Base-by-base conservation (phyloP, 2,113 vertebrate genomes). In the Salvelinus fontinalis region DNA sequence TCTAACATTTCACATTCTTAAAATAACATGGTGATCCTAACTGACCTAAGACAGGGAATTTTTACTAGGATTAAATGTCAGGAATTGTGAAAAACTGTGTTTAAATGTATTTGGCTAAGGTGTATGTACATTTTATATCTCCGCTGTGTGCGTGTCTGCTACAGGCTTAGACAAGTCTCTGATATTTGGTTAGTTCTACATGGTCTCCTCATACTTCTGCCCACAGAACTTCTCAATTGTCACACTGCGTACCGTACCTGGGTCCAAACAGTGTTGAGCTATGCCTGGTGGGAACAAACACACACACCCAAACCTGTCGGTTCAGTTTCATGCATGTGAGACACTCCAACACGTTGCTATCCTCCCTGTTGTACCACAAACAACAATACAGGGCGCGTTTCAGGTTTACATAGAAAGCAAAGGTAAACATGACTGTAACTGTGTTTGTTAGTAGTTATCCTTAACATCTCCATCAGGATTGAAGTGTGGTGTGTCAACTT, bases 401-500 rank as follows among this genome's bases (percentile, higher is more conserved):
- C 13, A 60, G 57, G 31, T 34, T 34, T 34, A 34, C 14, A 60
- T 60, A n/a, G 14, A 13, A 12, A 51, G 31, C 31, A 51, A 51
- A 54, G 16, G 51, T 54, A 12, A 59, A 59, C 54, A 3, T 18
- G 9, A 60, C 31, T 34, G 31, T 34, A 6, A 6, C 31, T 34
- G 51, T 14, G 73, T 67, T 29, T 13, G 71, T 16, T 9, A 20
- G 6, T 22, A 0, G 1, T 76, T 79, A 2, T 90, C 93, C 94
- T 89, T 88, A 96, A 97, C 97, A 2, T 95, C 97, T 80, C 96
- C 96, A 20, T 97, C 95, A 0, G 97, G 96, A 87, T 98, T 99
- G 29, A 97, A 99, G 75, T 97, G 95, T 14, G 98, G 97, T 0
- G 90, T 95, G 82, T 97, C 97, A 99, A 90, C 98, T 99, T 90